These are phyloP conservation scores for Drosophila phalerata DNA, from an alignment of 2,888 invertebrate genomes.

Conservation along the genomic window DNA sequence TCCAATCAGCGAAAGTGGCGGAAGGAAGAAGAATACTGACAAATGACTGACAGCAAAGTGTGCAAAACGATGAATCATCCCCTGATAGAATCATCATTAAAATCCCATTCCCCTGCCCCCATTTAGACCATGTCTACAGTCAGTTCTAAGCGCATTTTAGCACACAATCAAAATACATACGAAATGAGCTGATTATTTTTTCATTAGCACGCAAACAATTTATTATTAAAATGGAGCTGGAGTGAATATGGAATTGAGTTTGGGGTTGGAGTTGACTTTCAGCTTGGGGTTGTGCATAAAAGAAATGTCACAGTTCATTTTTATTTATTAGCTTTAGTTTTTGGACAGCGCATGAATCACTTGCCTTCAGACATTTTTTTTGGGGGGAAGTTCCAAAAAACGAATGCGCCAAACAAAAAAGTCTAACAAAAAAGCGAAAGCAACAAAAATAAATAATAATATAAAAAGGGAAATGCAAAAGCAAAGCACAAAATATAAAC, in stretches of 20 bases:
- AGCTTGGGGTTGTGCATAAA: constrained; percentile 16
- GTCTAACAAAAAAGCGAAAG: constrained; percentile 40
- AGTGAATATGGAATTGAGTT: neutral
- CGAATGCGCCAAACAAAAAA: constrained; percentile 7
- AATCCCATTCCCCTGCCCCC: neutral
- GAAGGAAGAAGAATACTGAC: constrained; percentile 39
- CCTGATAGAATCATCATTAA: constrained; percentile 52
- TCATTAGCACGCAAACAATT: constrained; percentile 71
- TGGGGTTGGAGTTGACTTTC: neutral
- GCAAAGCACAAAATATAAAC: constrained; percentile 46
- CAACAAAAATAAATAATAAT: constrained; percentile 18
- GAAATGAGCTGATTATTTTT: constrained; percentile 78
- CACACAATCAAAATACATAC: constrained; percentile 79
- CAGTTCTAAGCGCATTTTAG: constrained; percentile 48
- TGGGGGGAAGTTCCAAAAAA: constrained; percentile 5
- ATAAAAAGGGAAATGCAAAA: constrained; percentile 35
- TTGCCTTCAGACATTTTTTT: constrained; percentile 7
- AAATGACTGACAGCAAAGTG: constrained; percentile 58
- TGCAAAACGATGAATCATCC: constrained; percentile 57
- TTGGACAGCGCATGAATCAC: constrained; percentile 19
- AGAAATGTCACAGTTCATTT: constrained; percentile 76
- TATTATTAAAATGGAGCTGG: constrained; percentile 23
- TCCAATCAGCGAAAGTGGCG: constrained; percentile 65
- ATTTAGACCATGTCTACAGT: neutral
- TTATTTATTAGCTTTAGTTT: constrained; percentile 72